Percentiles rank a stretch among this genome's conserved stretches.
Evolutionary conservation across 2,888 invertebrate species (phyloP).

Genomic region (Tetheella fluctuosa): DNA sequence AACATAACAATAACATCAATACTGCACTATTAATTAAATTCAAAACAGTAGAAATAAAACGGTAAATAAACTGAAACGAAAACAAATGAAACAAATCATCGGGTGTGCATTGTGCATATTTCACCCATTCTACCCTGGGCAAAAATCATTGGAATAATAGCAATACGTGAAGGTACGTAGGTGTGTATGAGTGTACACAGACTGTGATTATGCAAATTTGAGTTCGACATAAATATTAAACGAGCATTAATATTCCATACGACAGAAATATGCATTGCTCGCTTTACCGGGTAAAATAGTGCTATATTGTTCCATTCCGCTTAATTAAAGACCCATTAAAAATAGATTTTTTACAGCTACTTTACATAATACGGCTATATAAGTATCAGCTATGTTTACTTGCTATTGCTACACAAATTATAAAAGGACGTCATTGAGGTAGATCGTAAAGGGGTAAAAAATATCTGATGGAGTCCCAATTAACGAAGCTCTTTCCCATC

Average conservation of each 20-base stretch:
- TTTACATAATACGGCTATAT: neutral
- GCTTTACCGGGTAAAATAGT: slow-evolving; percentile 68
- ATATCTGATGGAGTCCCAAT: slow-evolving; percentile 7
- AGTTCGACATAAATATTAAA: slow-evolving; percentile 82
- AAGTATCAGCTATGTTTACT: neutral
- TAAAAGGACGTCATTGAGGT: slow-evolving; percentile 8
- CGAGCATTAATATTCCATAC: slow-evolving; percentile 81
- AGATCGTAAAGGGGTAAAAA: slow-evolving; percentile 1
- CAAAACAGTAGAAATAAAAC: slow-evolving; percentile 12
- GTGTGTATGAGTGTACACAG: slow-evolving; percentile 69
- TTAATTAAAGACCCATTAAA: slow-evolving; percentile 50
- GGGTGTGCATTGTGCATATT: slow-evolving; percentile 30
- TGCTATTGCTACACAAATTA: neutral
- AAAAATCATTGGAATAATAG: slow-evolving; percentile 77
- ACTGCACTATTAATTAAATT: neutral
- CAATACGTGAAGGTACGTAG: slow-evolving; percentile 59
- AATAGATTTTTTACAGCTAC: slow-evolving; percentile 20
- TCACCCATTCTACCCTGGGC: slow-evolving; percentile 49
- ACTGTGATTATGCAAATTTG: slow-evolving; percentile 83
- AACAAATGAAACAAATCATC: slow-evolving; percentile 36
- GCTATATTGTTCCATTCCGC: slow-evolving; percentile 52
- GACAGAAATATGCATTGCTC: slow-evolving; percentile 79
- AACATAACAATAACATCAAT: too few relatives aligned
- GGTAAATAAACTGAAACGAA: slow-evolving; percentile 38
- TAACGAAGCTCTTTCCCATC: slow-evolving; percentile 7